phyloP scores from a whole-genome alignment of 2,888 invertebrate species.

The Hyposoter dolosus region DNA sequence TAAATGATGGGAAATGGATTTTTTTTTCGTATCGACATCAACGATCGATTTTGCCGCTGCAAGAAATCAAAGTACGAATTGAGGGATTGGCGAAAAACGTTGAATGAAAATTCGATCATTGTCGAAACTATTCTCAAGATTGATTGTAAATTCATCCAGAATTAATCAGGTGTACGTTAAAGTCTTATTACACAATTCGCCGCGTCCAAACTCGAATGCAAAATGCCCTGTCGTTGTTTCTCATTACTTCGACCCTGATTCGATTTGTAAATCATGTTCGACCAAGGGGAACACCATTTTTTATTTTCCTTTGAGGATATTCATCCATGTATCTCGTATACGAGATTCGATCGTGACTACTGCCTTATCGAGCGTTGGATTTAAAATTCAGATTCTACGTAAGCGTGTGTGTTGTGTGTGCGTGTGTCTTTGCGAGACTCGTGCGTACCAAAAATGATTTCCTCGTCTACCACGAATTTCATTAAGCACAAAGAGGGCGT shows the following conservation, averaged over 20 bases:
- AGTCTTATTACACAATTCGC: neutral
- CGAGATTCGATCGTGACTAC: constrained; percentile 46
- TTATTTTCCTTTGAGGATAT: constrained; percentile 34
- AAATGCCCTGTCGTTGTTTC: constrained; percentile 11
- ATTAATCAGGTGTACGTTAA: neutral
- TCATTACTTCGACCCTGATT: constrained; percentile 20
- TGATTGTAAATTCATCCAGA: neutral
- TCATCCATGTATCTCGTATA: constrained; percentile 27
- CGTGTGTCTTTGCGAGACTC: neutral
- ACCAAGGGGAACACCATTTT: constrained; percentile 8
- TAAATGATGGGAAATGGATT: neutral
- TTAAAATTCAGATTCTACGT: constrained; percentile 64
- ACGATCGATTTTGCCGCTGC: neutral
- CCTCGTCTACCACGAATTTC: constrained; percentile 45
- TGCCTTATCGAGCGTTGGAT: constrained; percentile 60
- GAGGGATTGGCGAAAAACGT: neutral
- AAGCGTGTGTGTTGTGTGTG: constrained; percentile 6
- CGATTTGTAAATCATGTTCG: constrained; percentile 40
- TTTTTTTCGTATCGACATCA: neutral
- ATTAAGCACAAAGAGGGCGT: constrained; percentile 59
- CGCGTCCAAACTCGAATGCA: constrained; percentile 32
- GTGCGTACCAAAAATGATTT: constrained; percentile 44
- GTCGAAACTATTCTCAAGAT: neutral
- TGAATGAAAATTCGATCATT: neutral
- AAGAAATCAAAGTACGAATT: neutral